Evolutionary conservation across 2,797 vertebrate genomes (phyloP), one percentile per base, ranked within the genome.

Genomic region (Eutrigla gurnardus): DNA sequence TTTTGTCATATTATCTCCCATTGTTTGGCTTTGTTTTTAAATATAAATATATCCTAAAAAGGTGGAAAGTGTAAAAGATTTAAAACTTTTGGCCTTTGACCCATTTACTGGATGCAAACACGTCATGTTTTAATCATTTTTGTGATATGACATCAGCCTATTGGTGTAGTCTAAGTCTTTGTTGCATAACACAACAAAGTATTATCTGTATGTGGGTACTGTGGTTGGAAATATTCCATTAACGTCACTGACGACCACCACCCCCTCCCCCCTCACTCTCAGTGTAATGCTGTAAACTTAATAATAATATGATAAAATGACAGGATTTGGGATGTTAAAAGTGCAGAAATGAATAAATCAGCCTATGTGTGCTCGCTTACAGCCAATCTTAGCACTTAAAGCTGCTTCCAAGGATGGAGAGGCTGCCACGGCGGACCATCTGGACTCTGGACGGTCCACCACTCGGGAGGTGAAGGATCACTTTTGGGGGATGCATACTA

Each of bases 111-210:
- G 1, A 37, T 13, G 46, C 53, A 52, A 73, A 49, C 49, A 65
- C 18, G 6, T 68, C 52, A 53, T 6, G 12, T 69, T 45, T 36
- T 11, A 60, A 65, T 77, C 13, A 15, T 25, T 43, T 45, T n/a
- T 81, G 63, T 78, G 49, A 69, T 81, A 72, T 73, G 62, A 25
- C 25, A 25, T 25, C 25, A 25, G 25, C 25, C 25, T 25, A 25
- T 25, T 25, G 25, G 2, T 25, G 25, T 25, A 25, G 25, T 25
- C 25, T 25, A 50, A 33, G 70, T 55, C 42, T 79, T 62, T 88
- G 86, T 91, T 82, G 74, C 72, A 75, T 81, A 77, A 79, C 66
- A 83, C 78, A 86, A 88, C 80, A 84, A 25, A 76, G 68, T 37
- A n/a, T 70, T 60, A 81, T 78, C 73, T 43, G 64, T 13, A 73